These are phyloP conservation scores for Myxocyprinus asiaticus DNA, from an alignment of 2,113 vertebrate species.

Conservation along the genomic window DNA sequence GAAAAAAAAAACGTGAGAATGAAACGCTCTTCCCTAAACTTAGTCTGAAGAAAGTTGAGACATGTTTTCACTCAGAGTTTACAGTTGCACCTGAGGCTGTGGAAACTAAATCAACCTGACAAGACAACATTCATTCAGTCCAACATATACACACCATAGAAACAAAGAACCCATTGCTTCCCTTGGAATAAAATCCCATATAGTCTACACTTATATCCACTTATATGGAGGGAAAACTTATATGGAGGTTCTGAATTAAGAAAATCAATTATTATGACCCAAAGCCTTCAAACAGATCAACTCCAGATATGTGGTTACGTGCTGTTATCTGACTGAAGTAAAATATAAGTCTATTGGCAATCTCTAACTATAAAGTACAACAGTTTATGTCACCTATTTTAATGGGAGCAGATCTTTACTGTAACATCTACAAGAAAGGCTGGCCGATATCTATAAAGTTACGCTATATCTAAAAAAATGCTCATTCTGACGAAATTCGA, in stretches of 20 bases:
- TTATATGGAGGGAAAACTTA: not conserved
- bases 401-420: not conserved
- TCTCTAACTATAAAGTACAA: constrained; percentile 6
- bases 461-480: no score
- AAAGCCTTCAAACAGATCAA: constrained; percentile 33
- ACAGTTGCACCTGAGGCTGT: constrained; percentile 61
- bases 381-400: constrained; percentile 40
- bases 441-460: no score
- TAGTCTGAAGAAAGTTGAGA: constrained; percentile 50
- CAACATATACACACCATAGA: constrained; percentile 41
- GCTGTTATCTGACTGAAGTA: constrained; percentile 68
- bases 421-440: no score
- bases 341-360: constrained; percentile 73
- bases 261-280: constrained; percentile 6
- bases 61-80: constrained; percentile 61
- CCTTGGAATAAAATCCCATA: not conserved
- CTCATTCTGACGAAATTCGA: no score
- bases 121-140: constrained; percentile 12
- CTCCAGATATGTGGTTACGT: constrained; percentile 47
- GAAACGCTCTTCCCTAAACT: constrained; percentile 32
- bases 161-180: no score
- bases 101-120: constrained; percentile 62
- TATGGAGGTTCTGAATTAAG: not conserved
- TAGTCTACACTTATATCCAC: not conserved
- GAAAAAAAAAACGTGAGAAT: no score